A percentile compares a stretch with the other conserved stretches of the same genome.
These are phyloP conservation scores for Siniperca knerii DNA, from an alignment of 2,113 vertebrate genomes.

Conservation along the genomic window DNA sequence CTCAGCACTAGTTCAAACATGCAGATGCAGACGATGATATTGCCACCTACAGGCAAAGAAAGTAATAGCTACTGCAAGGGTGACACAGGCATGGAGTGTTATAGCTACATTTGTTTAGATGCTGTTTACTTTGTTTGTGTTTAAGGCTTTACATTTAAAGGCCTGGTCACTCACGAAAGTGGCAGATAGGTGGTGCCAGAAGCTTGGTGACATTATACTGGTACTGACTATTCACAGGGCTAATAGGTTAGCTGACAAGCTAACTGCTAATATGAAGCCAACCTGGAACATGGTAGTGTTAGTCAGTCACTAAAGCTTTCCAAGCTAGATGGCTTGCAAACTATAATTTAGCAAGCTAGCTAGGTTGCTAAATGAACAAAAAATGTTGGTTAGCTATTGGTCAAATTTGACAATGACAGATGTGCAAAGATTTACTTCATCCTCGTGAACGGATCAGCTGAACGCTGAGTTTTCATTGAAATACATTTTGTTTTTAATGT, in stretches of 20 bases:
- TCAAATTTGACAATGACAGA: too few relatives aligned
- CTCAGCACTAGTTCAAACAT: background rate
- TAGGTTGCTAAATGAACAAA: background rate
- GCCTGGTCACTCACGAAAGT: background rate
- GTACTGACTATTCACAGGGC: background rate
- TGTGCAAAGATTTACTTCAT: too few relatives aligned
- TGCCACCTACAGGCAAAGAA: background rate
- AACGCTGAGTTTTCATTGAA: too few relatives aligned
- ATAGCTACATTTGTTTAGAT: background rate
- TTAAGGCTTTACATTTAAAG: background rate
- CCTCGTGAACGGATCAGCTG: too few relatives aligned
- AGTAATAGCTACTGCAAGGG: background rate
- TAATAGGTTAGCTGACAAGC: background rate
- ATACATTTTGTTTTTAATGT: too few relatives aligned
- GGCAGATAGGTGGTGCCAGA: background rate
- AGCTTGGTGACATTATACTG: background rate
- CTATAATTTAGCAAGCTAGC: background rate
- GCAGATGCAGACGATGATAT: background rate
- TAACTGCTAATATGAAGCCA: background rate
- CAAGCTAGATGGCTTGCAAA: background rate
- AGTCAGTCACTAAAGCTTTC: background rate
- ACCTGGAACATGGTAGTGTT: too few relatives aligned
- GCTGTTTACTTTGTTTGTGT: background rate
- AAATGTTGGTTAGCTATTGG: background rate
- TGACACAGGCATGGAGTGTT: too few relatives aligned